Conservation (phyloP, 1,140 invertebrate species). For the Ceratina japonica region DNA sequence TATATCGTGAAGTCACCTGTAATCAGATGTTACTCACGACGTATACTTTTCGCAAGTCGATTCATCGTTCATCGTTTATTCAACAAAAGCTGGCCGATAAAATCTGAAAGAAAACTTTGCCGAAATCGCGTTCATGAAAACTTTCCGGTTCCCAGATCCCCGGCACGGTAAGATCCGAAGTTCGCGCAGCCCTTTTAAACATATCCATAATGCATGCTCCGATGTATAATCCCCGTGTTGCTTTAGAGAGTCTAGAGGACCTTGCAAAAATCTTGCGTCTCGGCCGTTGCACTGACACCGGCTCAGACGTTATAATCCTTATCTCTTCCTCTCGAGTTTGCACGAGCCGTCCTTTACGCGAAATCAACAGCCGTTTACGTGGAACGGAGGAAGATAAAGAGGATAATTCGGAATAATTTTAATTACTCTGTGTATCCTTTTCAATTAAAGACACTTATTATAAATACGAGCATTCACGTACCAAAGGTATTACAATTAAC, state of each 20-base stretch:
- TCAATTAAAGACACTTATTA: too few relatives aligned
- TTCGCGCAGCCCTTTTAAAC: constrained; percentile 34
- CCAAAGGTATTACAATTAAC: not conserved
- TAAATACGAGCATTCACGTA: too few relatives aligned
- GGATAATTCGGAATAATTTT: too few relatives aligned
- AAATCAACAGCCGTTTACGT: constrained; percentile 10
- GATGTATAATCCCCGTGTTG: constrained; percentile 27
- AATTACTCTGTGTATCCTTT: too few relatives aligned
- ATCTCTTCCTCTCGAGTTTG: constrained; percentile 24
- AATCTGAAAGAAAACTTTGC: constrained; percentile 1
- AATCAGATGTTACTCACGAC: not conserved
- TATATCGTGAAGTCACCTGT: too few relatives aligned
- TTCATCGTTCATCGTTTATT: constrained; percentile 24
- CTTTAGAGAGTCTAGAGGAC: not conserved
- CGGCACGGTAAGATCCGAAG: not conserved
- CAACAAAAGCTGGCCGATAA: constrained; percentile 24
- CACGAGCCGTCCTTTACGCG: constrained; percentile 3
- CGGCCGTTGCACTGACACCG: constrained; percentile 15
- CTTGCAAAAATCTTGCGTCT: constrained; percentile 22
- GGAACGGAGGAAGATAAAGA: not conserved
- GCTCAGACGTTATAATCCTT: constrained; percentile 47
- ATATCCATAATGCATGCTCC: constrained; percentile 36
- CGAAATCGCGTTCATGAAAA: constrained; percentile 13
- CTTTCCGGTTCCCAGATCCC: constrained; percentile 1
- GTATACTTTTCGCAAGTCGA: not conserved